Conservation (phyloP, 2,113 vertebrate genomes). For the Suncus etruscus region DNA sequence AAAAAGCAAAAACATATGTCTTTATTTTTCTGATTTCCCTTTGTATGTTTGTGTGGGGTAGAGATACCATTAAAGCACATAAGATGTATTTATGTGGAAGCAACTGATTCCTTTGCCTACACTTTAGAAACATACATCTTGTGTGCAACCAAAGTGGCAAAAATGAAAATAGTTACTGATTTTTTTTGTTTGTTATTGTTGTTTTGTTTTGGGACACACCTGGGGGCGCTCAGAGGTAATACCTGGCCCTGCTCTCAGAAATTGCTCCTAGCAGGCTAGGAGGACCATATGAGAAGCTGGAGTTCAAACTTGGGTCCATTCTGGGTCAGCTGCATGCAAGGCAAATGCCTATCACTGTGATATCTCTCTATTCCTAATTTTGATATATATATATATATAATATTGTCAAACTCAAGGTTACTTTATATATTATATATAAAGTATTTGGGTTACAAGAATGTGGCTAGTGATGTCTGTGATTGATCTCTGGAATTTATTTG, state of each 20-base stretch:
- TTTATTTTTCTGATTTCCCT: slow-evolving; percentile 33
- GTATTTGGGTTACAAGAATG: not conserved
- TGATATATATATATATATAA: not conserved
- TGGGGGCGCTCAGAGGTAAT: no score
- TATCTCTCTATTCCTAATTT: no score
- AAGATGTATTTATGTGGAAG: not conserved
- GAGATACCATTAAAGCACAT: not conserved
- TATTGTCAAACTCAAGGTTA: not conserved
- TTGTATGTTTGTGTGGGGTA: slow-evolving; percentile 6
- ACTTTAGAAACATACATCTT: not conserved
- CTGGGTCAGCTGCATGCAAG: no score
- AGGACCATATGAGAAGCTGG: no score
- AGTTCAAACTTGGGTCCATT: no score
- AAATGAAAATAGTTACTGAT: no score
- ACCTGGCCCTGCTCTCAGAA: no score
- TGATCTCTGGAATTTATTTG: no score
- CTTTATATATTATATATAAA: not conserved
- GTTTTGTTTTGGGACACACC: no score
- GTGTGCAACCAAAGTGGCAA: not conserved
- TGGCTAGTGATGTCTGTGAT: no score
- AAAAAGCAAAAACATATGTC: not conserved
- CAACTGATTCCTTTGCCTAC: not conserved
- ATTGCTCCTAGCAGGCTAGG: no score
- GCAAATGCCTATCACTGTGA: no score
- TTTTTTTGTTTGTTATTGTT: not conserved